Evolutionary conservation across 2,888 invertebrate species (phyloP), one percentile per base, ranked within the genome.

Genomic region (Drosophila vallismaia): DNA sequence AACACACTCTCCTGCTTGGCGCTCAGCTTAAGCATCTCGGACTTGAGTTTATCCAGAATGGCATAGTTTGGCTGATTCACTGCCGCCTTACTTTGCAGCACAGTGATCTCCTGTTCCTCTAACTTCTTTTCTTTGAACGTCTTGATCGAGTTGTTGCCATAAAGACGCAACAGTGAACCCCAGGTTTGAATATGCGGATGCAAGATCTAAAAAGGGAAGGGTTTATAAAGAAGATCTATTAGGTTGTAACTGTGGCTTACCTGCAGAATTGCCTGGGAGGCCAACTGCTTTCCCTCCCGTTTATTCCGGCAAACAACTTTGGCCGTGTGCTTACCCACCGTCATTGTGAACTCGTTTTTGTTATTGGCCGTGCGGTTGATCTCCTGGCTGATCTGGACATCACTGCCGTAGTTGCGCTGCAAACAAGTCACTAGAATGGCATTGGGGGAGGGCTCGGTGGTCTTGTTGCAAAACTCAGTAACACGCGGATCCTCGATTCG

Each of bases 291-390:
- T 5, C 99, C 99, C 75, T 97, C 97, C 86, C 97, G 94, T 92
- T 99, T 99, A 92, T 99, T 99, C 91, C 97, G 96, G 91, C 98
- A 98, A n/a, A 95, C 93, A 24, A 99, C 97, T 24, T 95, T 96
- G 1, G 97, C 98, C 9, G 94, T 94, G 90, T 98, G 97, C 90
- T 97, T 97, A 52, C 98, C 98, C 42, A 98, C 98, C 9, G 94
- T 95, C 97, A 99, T 98, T 33, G 96, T 97, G 89, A 98, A 96
- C 92, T 98, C 97, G 89, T 98, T 98, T 88, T 96, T 96, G 91
- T 98, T 97, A 89, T 97, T 96, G 88, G 97, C 96, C 50, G 97
- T 92, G 31, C 97, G 96, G 89, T 96, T 96, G 77, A 97, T 95
- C 89, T 97, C 95, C 80, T 96, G 97, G 79, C 95, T 94, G 67